Evolutionary conservation across 2,888 invertebrate species (phyloP), one percentile per base, ranked within the genome.

Genomic region (Papilio protenor): DNA sequence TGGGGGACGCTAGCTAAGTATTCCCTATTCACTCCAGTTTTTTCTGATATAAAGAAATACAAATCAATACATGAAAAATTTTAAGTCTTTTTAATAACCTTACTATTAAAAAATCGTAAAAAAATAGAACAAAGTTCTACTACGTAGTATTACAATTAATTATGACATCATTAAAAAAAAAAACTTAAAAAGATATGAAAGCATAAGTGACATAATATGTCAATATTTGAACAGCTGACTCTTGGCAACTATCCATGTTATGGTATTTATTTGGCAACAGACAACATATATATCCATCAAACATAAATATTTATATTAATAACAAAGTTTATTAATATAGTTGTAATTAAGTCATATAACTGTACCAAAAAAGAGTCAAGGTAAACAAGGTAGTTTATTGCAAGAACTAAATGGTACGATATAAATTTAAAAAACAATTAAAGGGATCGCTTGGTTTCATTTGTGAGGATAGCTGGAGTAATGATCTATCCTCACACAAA

Each of bases 171-270:
- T n/a, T n/a, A 18, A 21, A 52, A 52, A 52, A 18, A 18, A 18
- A 52, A 18, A 52, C 52, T 16, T 52, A n/a, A 21, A n/a, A 33
- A 33, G n/a, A n/a, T n/a, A 52, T 18, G 23, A 23, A 55, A 75
- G 52, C 33, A 52, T 11, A 49, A 10, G 55, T 66, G 49, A 55
- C 55, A 49, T 69, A 75, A 55, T 55, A 21, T 16, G 40, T 23
- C 23, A 23, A 23, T 59, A 23, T 59, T 59, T 55, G 93, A n/a
- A 45, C 73, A 40, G 33, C 18, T 18, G 61, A 21, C 23, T 73
- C 18, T 55, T 75, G 70, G 69, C 70, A 75, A 57, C 45, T 23
- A 14, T 69, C 75, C 75, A 75, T 21, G 55, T 55, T 23, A 75
- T 52, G 45, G n/a, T 23, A n/a, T 75, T 75, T 27, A 49, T 75